phyloP scores from a whole-genome alignment of 1,140 invertebrate genomes.

The Eumaeus atala region DNA sequence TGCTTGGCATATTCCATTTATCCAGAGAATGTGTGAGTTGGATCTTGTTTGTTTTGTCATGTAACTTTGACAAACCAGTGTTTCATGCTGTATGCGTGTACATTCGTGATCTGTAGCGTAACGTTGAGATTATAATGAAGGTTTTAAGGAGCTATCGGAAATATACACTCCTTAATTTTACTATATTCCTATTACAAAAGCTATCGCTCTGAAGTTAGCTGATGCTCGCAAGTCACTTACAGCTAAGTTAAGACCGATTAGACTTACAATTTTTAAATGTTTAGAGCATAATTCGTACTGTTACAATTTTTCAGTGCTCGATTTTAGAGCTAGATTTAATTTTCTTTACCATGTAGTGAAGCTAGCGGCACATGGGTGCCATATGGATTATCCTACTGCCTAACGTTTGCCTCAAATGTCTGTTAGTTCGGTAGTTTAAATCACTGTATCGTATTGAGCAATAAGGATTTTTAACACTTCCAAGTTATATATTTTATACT shows the following conservation, averaged over 20 bases:
- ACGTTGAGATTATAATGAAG: slow-evolving; percentile 14
- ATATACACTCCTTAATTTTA: neutral
- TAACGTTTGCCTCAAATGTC: slow-evolving; percentile 34
- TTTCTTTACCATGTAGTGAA: slow-evolving; percentile 7
- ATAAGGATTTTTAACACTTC: neutral
- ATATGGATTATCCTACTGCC: slow-evolving; percentile 35
- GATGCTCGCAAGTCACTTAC: neutral
- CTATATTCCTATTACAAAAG: neutral
- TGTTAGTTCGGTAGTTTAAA: slow-evolving; percentile 4
- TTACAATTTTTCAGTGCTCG: slow-evolving; percentile 12
- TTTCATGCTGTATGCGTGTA: slow-evolving; percentile 10
- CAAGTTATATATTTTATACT: slow-evolving; percentile 9
- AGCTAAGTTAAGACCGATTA: neutral
- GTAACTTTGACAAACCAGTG: slow-evolving; percentile 15
- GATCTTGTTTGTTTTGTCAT: neutral
- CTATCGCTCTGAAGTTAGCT: neutral
- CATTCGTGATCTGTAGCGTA: slow-evolving; percentile 9
- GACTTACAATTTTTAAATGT: neutral
- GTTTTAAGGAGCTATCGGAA: neutral
- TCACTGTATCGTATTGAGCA: slow-evolving; percentile 8
- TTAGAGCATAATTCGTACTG: neutral
- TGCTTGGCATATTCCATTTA: neutral
- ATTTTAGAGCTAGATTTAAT: slow-evolving; percentile 12
- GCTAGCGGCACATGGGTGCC: slow-evolving; percentile 19
- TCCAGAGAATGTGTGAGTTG: neutral